Evolutionary conservation across 2,797 vertebrate genomes (phyloP), one percentile per base, ranked within the genome.

Genomic region (Acipenser oxyrinchus): DNA sequence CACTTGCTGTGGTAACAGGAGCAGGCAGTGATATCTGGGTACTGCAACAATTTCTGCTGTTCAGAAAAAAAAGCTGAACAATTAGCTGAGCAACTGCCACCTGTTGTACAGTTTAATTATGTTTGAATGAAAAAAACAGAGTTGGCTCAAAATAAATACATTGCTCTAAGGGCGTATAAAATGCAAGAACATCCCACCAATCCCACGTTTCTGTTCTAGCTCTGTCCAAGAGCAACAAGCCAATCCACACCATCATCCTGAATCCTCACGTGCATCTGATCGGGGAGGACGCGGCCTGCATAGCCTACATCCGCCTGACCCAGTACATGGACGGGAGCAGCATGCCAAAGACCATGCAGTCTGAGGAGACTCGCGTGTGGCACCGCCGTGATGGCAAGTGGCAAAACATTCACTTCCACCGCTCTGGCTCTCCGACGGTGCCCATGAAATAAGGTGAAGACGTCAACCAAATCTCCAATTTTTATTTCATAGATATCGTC

Each of bases 401-500:
- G 96, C 96, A 98, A 84, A 97, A 96, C 12, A 93, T 99, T 76
- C 96, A 99, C 80, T 97, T 97, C 85, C 96, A 99, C 73, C 94
- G 95, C 77, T 99, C 96, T 0, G 95, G 96, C 64, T 94, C 96
- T 0, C 94, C 93, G 68, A 95, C 94, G 7, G 87, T 96, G 66
- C 93, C 96, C 73, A 85, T 85, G 87, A 96, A 95, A 93, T 99
- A 85, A 93, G 88, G 66, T 70, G 12, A 52, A 48, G 11, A 23
- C 11, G 23, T 53, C 52, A 53, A 18, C 18, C 12, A 37, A 52
- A 58, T 6, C 12, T 9, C 51, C 2, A 12, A 7, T 53, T 53
- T 53, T 53, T 53, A 9, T 53, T 53, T 53, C 52, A 53, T 9
- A 53, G 52, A 5, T 9, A 6, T 37, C 3, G 37, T 37, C 37